A percentile compares a stretch with the other conserved stretches of the same genome.
phyloP scores from a whole-genome alignment of 1,140 invertebrate species.

The Ptiloglossa arizonensis region DNA sequence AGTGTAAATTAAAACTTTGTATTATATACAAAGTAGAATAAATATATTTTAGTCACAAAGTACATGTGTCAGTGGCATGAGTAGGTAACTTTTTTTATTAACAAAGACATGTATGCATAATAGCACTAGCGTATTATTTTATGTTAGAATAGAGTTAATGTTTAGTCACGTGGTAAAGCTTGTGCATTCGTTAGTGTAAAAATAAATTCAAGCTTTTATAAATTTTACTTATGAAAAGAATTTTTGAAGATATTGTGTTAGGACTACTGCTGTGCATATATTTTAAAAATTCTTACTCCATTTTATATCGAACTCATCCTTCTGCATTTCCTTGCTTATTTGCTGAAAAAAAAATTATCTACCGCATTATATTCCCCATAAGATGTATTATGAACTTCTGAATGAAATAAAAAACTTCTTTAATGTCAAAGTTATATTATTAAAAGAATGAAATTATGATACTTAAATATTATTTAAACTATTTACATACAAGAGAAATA shows the following conservation, averaged over 20 bases:
- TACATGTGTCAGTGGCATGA: background rate
- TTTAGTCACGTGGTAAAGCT: conserved; percentile 17
- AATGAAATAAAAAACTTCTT: conserved; percentile 27
- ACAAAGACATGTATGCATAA: conserved; percentile 1
- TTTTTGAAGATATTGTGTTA: conserved; percentile 41
- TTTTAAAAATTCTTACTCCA: conserved; percentile 60
- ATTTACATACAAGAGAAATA: background rate
- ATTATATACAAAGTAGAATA: background rate
- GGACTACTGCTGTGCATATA: conserved; percentile 46
- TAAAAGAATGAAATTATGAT: background rate
- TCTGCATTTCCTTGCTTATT: conserved; percentile 56
- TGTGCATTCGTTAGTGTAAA: conserved; percentile 7
- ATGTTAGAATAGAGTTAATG: conserved; percentile 22
- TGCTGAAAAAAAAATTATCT: conserved; percentile 64
- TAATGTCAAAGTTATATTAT: background rate
- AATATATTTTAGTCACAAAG: background rate
- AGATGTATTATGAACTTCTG: conserved; percentile 25
- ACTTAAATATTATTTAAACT: conserved; percentile 1
- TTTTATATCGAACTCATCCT: conserved; percentile 55
- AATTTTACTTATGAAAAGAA: conserved; percentile 5
- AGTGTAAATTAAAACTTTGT: background rate
- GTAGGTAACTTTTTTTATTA: conserved; percentile 3
- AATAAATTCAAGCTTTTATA: background rate
- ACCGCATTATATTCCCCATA: conserved; percentile 47
- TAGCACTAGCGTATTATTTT: background rate